Conservation (phyloP, 2,113 vertebrate species). For the Coryphaenoides rupestris region DNA sequence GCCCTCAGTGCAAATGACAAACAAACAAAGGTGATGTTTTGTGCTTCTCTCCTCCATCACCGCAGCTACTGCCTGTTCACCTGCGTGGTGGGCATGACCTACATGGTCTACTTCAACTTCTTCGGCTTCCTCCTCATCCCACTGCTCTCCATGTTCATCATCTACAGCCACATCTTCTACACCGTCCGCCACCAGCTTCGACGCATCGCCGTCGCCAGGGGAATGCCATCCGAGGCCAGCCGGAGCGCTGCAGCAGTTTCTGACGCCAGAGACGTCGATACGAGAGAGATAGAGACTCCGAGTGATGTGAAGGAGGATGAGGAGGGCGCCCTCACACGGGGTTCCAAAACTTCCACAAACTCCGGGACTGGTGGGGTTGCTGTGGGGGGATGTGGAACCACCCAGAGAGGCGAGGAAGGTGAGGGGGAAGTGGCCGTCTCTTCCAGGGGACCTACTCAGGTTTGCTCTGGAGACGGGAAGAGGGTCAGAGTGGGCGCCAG, state of each 20-base stretch:
- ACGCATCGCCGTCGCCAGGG: conserved; percentile 23
- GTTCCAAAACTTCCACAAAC: too few species aligned
- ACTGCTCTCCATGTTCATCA: conserved; percentile 44
- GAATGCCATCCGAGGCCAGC: not conserved
- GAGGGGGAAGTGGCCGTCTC: too few species aligned
- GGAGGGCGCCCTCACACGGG: not conserved
- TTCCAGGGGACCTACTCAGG: not conserved
- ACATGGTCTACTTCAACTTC: conserved; percentile 58
- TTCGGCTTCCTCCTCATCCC: conserved; percentile 41
- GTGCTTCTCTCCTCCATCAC: not conserved
- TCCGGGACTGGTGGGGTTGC: too few species aligned
- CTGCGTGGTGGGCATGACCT: conserved; percentile 42
- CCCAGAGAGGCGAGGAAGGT: not conserved
- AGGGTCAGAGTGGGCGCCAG: not conserved
- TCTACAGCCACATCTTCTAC: conserved; percentile 44
- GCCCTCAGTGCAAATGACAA: too few species aligned
- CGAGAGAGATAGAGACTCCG: not conserved
- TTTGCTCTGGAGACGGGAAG: not conserved
- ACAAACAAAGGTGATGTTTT: not conserved
- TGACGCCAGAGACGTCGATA: not conserved
- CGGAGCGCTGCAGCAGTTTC: not conserved
- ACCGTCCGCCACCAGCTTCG: conserved; percentile 35
- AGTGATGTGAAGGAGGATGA: not conserved
- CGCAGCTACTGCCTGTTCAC: conserved; percentile 52
- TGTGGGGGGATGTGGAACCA: not conserved